Conservation (phyloP, 2,113 vertebrate species). For the Erythrolamprus reginae region DNA sequence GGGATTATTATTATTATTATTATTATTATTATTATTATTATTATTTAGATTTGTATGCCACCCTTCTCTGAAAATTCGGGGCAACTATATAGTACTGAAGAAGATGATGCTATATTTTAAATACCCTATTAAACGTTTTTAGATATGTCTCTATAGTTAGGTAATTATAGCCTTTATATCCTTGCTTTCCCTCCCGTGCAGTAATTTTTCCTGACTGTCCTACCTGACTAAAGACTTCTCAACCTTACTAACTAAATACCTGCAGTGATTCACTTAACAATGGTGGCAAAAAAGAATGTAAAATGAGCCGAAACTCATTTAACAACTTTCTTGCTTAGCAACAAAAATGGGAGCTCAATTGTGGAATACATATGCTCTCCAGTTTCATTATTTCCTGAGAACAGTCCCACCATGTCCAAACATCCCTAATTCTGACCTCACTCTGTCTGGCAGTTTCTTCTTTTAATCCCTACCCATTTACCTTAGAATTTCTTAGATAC, state of each 20-base stretch:
- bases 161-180: neutral
- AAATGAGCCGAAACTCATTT: neutral
- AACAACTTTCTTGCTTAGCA: neutral
- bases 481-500: neutral
- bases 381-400: neutral
- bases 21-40: no score
- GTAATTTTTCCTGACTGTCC: neutral
- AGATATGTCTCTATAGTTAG: neutral
- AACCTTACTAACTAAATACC: neutral
- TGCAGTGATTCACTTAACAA: neutral
- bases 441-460: neutral
- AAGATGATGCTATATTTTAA: neutral
- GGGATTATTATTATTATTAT: no score
- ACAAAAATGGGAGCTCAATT: neutral
- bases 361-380: neutral
- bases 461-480: neutral
- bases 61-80: no score
- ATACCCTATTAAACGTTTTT: neutral
- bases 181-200: neutral
- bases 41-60: no score
- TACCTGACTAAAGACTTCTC: neutral
- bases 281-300: neutral
- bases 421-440: neutral
- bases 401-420: neutral
- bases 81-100: neutral